Evolutionary conservation across 2,888 invertebrate species (phyloP), one percentile per base, ranked within the genome.

Genomic region (Serrognathus titanus): DNA sequence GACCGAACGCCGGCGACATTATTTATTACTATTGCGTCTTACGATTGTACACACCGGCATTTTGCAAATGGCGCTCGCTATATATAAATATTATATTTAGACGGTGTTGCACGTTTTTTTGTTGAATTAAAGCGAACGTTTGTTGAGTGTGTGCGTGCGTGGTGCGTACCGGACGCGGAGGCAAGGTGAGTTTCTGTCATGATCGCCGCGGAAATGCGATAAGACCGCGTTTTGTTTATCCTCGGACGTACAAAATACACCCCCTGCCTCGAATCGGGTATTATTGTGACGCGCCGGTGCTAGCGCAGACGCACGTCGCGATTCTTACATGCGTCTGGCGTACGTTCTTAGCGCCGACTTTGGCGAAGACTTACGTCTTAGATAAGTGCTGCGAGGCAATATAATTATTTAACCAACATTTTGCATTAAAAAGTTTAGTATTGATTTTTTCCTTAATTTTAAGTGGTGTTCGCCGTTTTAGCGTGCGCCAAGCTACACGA

Each of bases 361-460:
- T 69, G 69, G 65, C 66, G 64, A 65, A 67, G 68, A 73, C 72
- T 68, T 68, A 63, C 62, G 73, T 75, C 75, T 67, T 65, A 65
- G 73, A 67, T 75, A 64, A 66, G 62, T 67, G 65, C 72, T 61
- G 62, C 66, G 63, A 68, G 71, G 72, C 74, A 72, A 76, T 76
- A 77, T 77, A 78, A 77, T 77, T 77, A 77, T 77, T 78, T 78
- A 78, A 77, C 76, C 74, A 74, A 75, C 74, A 75, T 77, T 77
- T 77, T 76, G 75, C 77, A 77, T 77, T 77, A 77, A 75, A 67
- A 75, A 75, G 71, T 73, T 69, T 75, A 72, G 74, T 77, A 78
- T 78, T 75, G 78, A 78, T 77, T 76, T 77, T 64, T 73, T 69
- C 67, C 66, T 66, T 67, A 56, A 57, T 69, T 75, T 75, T 71